Base-by-base conservation (phyloP, 2,888 invertebrate genomes). In the Andrena dorsata region DNA sequence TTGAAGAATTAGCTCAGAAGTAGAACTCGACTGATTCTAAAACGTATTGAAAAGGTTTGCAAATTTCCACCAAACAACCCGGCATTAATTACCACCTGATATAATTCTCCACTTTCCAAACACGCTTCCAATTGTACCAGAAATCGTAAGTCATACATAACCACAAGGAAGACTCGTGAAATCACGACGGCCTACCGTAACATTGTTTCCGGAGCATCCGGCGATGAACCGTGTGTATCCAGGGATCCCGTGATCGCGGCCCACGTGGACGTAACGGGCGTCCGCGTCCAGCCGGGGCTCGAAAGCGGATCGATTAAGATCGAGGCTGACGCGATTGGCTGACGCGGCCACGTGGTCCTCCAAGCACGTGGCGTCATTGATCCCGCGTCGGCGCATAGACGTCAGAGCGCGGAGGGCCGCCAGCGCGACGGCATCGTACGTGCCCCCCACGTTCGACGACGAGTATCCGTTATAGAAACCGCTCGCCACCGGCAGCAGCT, bases 391-490 rank as follows among this genome's bases (percentile, higher is more conserved):
- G 90, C 97, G 95, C 96, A 98, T 96, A 51, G 97, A 97, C 28
- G 96, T 95, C 89, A 98, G 96, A 74, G 97, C 96, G 6, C 97
- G 97, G 66, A 97, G 94, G 2, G 96, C 96, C 2, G 97, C 96
- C 53, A 97, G 95, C 0, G 97, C 97, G 0, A 97, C 96, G 90
- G 97, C 97, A 79, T 97, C 96, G 91, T 96, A 97, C 7, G 97
- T 95, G 0, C 98, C 98, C 0, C 97, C 97, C 68, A 96, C 95
- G 92, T 96, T 96, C 0, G 96, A 95, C 86, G 98, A 98, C 0
- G 98, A 97, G 93, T 98, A 98, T 69, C 96, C 96, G 0, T 95
- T 95, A 94, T 96, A 97, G 92, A 97, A 97, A 26, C 97, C 97
- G 51, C 96, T 96, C 0, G 95, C 95, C 26, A 95, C 95, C 53